phyloP scores from a whole-genome alignment of 2,113 vertebrate genomes.

The Lates calcarifer region DNA sequence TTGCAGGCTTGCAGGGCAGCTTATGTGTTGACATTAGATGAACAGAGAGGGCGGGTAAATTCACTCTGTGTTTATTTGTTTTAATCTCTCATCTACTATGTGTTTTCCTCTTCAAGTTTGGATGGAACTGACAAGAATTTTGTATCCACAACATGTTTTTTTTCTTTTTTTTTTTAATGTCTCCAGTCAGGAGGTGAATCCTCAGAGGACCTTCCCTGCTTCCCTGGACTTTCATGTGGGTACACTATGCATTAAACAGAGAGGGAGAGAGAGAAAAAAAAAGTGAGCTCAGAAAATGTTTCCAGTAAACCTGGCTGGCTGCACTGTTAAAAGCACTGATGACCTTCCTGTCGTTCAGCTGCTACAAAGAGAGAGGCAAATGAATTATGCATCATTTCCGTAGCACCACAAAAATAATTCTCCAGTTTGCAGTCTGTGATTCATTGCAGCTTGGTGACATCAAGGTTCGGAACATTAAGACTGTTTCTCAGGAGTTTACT shows the following conservation, averaged over 20 bases:
- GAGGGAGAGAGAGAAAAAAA: background rate
- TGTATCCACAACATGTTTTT: slow-evolving; percentile 31
- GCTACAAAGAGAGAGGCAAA: slow-evolving; percentile 43
- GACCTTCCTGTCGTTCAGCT: slow-evolving; percentile 62
- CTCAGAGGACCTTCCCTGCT: slow-evolving; percentile 21
- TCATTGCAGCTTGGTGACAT: slow-evolving; percentile 15
- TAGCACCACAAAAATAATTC: slow-evolving; percentile 40
- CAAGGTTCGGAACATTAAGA: background rate
- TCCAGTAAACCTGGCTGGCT: slow-evolving; percentile 51
- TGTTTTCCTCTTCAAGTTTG: slow-evolving; percentile 10
- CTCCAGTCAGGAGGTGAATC: slow-evolving; percentile 34
- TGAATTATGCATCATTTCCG: slow-evolving; percentile 67
- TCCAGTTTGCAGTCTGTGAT: slow-evolving; percentile 26
- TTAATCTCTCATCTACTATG: slow-evolving; percentile 32
- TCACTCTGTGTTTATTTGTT: slow-evolving; percentile 12
- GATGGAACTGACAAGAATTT: slow-evolving; percentile 33
- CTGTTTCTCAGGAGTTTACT: slow-evolving; percentile 14
- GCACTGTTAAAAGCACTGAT: slow-evolving; percentile 16
- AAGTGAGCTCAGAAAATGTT: slow-evolving; percentile 22
- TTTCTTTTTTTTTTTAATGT: too few species aligned
- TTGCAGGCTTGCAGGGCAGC: slow-evolving; percentile 11
- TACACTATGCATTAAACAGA: background rate
- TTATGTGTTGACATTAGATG: slow-evolving; percentile 16
- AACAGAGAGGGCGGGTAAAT: background rate
- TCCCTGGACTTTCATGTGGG: slow-evolving; percentile 17